These are phyloP conservation scores for Galerucella pusilla DNA, from an alignment of 2,888 invertebrate genomes.

Conservation along the genomic window DNA sequence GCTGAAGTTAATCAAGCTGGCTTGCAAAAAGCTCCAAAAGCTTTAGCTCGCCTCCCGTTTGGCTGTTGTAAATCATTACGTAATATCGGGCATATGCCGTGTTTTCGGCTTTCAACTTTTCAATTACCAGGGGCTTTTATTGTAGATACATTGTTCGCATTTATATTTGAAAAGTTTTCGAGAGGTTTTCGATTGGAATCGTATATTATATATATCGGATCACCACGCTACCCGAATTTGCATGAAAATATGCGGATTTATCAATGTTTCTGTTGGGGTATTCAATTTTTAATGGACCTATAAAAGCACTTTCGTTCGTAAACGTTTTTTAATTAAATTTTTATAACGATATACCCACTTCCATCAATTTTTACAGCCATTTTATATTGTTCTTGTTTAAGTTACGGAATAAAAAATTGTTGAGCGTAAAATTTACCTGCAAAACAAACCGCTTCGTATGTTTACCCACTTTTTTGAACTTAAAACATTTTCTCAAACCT, in stretches of 20 bases:
- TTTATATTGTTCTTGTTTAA: too few species aligned
- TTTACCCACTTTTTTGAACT: too few species aligned
- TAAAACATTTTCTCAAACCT: too few species aligned
- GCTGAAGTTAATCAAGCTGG: slow-evolving; percentile 59
- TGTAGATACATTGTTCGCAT: slow-evolving; percentile 40
- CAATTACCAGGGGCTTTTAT: slow-evolving; percentile 40
- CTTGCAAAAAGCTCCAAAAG: slow-evolving; percentile 51
- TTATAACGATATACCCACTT: background rate
- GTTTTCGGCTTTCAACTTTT: slow-evolving; percentile 46
- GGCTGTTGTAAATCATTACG: slow-evolving; percentile 53
- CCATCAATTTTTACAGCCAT: too few species aligned
- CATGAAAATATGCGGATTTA: background rate
- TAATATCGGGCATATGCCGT: slow-evolving; percentile 45
- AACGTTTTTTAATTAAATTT: background rate
- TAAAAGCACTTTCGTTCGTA: background rate
- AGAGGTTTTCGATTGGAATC: slow-evolving; percentile 22
- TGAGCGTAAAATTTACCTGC: too few species aligned
- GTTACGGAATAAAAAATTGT: too few species aligned
- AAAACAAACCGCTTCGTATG: too few species aligned
- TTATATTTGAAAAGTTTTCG: slow-evolving; percentile 27
- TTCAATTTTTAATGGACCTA: background rate
- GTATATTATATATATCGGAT: slow-evolving; percentile 13
- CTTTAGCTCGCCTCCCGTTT: slow-evolving; percentile 44
- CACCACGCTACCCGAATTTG: slow-evolving; percentile 4
- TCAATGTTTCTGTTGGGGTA: background rate